Evolutionary conservation across 2,888 invertebrate genomes (phyloP).

Genomic region (Dione juno): DNA sequence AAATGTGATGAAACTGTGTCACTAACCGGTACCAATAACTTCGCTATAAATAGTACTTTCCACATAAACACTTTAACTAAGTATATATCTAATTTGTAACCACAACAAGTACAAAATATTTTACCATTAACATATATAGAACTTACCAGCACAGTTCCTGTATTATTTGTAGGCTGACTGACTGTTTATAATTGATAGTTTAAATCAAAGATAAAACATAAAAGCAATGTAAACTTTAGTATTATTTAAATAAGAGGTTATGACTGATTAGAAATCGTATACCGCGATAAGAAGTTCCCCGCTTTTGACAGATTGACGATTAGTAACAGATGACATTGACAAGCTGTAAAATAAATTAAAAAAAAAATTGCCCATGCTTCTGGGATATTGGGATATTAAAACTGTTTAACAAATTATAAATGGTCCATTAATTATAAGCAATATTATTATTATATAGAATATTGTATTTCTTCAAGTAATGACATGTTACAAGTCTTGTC

Average conservation of each 20-base stretch:
- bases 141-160: background rate
- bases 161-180: background rate
- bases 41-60: conserved; percentile 23
- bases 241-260: conserved; percentile 15
- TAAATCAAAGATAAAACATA: background rate
- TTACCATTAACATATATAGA: conserved; percentile 2
- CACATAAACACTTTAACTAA: background rate
- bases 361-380: background rate
- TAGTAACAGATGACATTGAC: background rate
- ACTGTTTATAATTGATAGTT: background rate
- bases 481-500: too few species aligned
- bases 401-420: too few species aligned
- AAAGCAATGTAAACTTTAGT: conserved; percentile 13
- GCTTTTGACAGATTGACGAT: conserved; percentile 11
- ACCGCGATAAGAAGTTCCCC: background rate
- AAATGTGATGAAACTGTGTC: conserved; percentile 24
- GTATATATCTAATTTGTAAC: background rate
- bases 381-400: background rate
- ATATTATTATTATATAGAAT: too few species aligned
- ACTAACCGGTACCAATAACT: conserved; percentile 19
- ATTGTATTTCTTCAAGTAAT: too few species aligned
- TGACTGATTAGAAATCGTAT: background rate
- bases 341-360: background rate
- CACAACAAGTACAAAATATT: conserved; percentile 9
- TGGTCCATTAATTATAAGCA: too few species aligned